Evolutionary conservation across 2,113 vertebrate genomes (phyloP).

Genomic region (Panthera leo): DNA sequence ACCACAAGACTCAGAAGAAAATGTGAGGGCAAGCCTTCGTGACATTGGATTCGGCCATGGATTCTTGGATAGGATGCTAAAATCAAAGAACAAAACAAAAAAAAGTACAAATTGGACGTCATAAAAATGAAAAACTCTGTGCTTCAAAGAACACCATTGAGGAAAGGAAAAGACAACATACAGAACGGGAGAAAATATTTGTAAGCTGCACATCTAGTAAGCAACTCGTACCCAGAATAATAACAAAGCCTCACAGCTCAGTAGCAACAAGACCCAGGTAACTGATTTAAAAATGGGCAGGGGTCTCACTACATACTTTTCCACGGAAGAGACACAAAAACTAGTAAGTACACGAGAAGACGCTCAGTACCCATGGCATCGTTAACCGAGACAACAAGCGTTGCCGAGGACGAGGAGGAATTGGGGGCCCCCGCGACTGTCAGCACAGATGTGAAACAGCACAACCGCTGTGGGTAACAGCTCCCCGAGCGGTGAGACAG

Average conservation of each 20-base stretch:
- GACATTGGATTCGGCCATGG: background rate
- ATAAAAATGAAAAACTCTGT: background rate
- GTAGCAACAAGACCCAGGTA: background rate
- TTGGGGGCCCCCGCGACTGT: rapidly evolving
- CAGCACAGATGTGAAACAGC: background rate
- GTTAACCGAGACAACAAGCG: rapidly evolving
- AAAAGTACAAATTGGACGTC: rapidly evolving
- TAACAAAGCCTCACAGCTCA: too few relatives aligned
- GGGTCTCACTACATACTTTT: rapidly evolving
- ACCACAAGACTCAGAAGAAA: too few relatives aligned
- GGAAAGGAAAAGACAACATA: background rate
- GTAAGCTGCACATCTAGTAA: rapidly evolving
- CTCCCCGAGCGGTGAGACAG: too few relatives aligned
- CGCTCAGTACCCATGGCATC: rapidly evolving
- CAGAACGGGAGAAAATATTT: rapidly evolving
- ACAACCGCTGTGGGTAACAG: background rate
- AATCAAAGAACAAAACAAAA: background rate
- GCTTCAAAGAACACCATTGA: rapidly evolving
- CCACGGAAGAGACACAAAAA: rapidly evolving
- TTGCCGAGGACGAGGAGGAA: background rate
- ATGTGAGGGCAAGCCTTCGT: rapidly evolving
- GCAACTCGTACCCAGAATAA: rapidly evolving
- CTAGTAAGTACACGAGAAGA: rapidly evolving
- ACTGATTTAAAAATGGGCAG: rapidly evolving
- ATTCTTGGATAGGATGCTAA: background rate